A percentile compares a stretch with the other conserved stretches of the same genome.
These are phyloP conservation scores for Bombus superbus DNA, from an alignment of 1,140 invertebrate genomes.

Conservation along the genomic window DNA sequence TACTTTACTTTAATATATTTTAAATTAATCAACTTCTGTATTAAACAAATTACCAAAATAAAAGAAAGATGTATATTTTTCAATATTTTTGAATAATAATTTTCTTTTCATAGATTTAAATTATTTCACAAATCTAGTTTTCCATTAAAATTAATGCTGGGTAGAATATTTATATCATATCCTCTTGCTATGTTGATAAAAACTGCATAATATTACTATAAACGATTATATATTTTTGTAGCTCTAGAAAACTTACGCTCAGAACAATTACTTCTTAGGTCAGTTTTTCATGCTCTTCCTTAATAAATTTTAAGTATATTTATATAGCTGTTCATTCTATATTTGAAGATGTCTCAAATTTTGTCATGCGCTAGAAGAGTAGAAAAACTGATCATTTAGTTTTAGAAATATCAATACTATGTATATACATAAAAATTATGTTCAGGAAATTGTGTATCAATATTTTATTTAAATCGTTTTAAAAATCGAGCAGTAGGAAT, in stretches of 20 bases:
- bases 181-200: slow-evolving; percentile 73
- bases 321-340: slow-evolving; percentile 41
- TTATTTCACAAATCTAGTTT: slow-evolving; percentile 52
- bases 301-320: slow-evolving; percentile 49
- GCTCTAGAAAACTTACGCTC: slow-evolving; percentile 74
- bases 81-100: slow-evolving; percentile 38
- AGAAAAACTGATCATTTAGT: slow-evolving; percentile 69
- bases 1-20: slow-evolving; percentile 31
- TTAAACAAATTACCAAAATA: slow-evolving; percentile 1
- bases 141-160: slow-evolving; percentile 52
- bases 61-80: slow-evolving; percentile 43
- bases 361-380: slow-evolving; percentile 49
- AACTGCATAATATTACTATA: slow-evolving; percentile 72
- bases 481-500: slow-evolving; percentile 59
- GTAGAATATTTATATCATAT: slow-evolving; percentile 67
- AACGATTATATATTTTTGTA: slow-evolving; percentile 78
- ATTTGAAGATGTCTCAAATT: slow-evolving; percentile 48
- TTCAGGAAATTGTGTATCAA: slow-evolving; percentile 68
- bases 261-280: slow-evolving; percentile 70
- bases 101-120: slow-evolving; percentile 20
- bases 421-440: slow-evolving; percentile 67
- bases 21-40: slow-evolving; percentile 35
- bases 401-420: slow-evolving; percentile 70
- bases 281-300: slow-evolving; percentile 60
- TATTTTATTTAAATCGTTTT: slow-evolving; percentile 67